Evolutionary conservation across 2,797 vertebrate genomes (phyloP).

Genomic region (Pseudomugil tenellus): DNA sequence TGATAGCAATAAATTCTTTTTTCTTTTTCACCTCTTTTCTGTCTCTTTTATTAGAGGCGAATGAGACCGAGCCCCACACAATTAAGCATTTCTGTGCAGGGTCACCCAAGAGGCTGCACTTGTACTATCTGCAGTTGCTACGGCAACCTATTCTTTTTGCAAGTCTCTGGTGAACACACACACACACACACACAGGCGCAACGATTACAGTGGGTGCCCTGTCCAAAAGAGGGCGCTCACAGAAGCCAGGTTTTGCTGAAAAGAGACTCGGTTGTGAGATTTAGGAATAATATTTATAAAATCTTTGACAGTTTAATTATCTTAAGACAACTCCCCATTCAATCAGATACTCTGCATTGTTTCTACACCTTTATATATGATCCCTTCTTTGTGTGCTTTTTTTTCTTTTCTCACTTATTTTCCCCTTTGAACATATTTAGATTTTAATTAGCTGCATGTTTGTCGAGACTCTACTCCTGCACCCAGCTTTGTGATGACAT

Average conservation of each 20-base stretch:
- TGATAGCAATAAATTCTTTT: background rate
- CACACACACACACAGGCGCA: background rate
- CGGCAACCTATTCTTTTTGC: conserved; percentile 69
- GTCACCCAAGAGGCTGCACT: conserved; percentile 65
- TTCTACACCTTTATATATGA: background rate
- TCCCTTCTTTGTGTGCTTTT: background rate
- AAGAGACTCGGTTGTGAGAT: background rate
- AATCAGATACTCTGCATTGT: background rate
- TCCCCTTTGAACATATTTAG: background rate
- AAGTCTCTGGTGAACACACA: conserved; percentile 36
- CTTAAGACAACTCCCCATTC: background rate
- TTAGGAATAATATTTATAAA: conserved; percentile 15
- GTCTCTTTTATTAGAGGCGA: conserved; percentile 18
- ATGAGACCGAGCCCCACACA: conserved; percentile 48
- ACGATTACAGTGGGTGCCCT: conserved; percentile 16
- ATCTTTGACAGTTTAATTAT: background rate
- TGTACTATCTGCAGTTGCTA: conserved; percentile 76
- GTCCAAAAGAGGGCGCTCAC: conserved; percentile 65
- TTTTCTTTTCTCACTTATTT: background rate
- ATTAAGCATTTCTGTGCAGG: conserved; percentile 64
- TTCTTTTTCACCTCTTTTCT: conserved; percentile 9
- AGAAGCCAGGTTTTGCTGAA: background rate
- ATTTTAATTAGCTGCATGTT: background rate
- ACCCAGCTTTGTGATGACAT: background rate
- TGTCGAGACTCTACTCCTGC: background rate